Percentiles rank a stretch among this genome's conserved stretches.
Conservation (phyloP, 1,140 invertebrate genomes). For the Tenebrio molitor region DNA sequence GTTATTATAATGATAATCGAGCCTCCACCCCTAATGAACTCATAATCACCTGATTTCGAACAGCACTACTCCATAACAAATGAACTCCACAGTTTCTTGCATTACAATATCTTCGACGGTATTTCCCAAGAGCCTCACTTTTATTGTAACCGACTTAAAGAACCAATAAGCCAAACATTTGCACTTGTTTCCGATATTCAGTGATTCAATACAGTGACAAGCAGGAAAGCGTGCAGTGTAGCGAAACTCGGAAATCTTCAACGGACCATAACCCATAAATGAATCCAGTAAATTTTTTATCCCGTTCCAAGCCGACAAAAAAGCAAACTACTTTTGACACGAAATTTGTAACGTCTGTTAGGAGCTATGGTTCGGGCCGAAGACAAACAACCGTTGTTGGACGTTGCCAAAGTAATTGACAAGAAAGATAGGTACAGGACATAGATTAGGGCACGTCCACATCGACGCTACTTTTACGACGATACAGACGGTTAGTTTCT, state of each 20-base stretch:
- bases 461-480: conserved; percentile 1
- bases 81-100: conserved; percentile 6
- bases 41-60: conserved; percentile 28
- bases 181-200: conserved; percentile 30
- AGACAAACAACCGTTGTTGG: not conserved
- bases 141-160: conserved; percentile 6
- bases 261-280: conserved; percentile 18
- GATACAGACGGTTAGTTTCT: conserved; percentile 5
- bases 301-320: not conserved
- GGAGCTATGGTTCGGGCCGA: not conserved
- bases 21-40: conserved; percentile 25
- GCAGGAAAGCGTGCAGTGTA: conserved; percentile 9
- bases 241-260: conserved; percentile 22
- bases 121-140: conserved; percentile 23
- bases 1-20: conserved; percentile 30
- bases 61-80: conserved; percentile 26
- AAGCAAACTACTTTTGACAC: conserved; percentile 2
- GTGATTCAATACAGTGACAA: conserved; percentile 23
- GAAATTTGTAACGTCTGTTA: conserved; percentile 4
- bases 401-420: conserved; percentile 1
- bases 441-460: conserved; percentile 10
- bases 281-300: conserved; percentile 10
- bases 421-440: conserved; percentile 1
- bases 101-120: conserved; percentile 20
- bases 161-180: conserved; percentile 31